Base-by-base conservation (phyloP, 2,797 vertebrate genomes). In the Smutsia gigantea region DNA sequence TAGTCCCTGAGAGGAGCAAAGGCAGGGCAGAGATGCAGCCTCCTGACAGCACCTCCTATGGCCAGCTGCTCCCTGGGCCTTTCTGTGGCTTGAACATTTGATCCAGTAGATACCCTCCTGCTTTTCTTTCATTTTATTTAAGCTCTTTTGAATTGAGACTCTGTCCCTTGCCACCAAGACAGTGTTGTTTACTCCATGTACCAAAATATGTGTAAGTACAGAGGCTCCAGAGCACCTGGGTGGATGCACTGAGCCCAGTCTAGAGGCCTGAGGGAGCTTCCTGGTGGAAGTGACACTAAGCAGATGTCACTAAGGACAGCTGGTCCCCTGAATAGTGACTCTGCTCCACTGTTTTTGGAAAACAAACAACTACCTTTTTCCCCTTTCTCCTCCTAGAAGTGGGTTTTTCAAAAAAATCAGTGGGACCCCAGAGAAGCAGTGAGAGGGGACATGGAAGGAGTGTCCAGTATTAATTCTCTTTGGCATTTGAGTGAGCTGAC, bases 11-110 rank as follows among this genome's bases (percentile, higher is more conserved):
- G 21, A 93, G 9, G 27, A 85, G 34, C 57, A 75, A 59, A 37
- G 15, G 14, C 4, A 23, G 86, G 61, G 17, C 37, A 19, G 46
- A 37, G 13, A 25, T 17, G n/a, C 1, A 37, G 39, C 11, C 17
- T 42, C 69, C 13, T 1, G 3, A 11, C 1, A 31, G 55, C 18
- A 0, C 17, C 18, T 9, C 13, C 71, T 1, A 0, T 12, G 72
- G 11, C 10, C 27, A n/a, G 14, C 19, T 2, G 10, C 23, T 57
- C 5, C 5, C 49, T 3, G 19, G 13, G 2, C 42, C 51, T 91
- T 63, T 46, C 72, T 92, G 79, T 29, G 14, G n/a, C 49, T 61
- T 69, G 25, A 37, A 31, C 25, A 74, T 34, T 63, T 88, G 31
- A 42, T 74, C 63, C 21, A 19, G 5, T 75, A 49, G 74, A 34